These are phyloP conservation scores for Siphlonurus alternatus DNA, from an alignment of 2,888 invertebrate species.

Conservation along the genomic window DNA sequence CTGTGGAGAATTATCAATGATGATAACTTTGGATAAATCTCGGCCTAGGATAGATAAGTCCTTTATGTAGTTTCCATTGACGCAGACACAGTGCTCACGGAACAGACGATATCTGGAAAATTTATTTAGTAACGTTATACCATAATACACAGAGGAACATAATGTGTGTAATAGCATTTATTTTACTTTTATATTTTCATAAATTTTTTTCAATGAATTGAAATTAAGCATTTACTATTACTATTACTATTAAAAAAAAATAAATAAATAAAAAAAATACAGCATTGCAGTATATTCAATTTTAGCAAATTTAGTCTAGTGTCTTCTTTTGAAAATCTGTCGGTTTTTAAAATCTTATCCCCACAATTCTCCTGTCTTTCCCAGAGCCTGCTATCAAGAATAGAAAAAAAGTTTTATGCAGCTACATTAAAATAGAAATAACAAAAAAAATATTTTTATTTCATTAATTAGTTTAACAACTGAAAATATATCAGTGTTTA, in stretches of 20 bases:
- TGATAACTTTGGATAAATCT: slow-evolving; percentile 74
- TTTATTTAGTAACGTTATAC: too few relatives aligned
- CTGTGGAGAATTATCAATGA: slow-evolving; percentile 79
- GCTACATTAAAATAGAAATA: too few relatives aligned
- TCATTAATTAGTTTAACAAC: too few relatives aligned
- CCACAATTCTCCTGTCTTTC: too few relatives aligned
- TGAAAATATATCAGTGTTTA: too few relatives aligned
- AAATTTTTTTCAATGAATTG: neutral
- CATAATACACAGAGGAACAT: neutral
- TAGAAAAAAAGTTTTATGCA: too few relatives aligned
- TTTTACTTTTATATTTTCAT: neutral
- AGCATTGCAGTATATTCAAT: neutral
- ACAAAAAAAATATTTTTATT: too few relatives aligned
- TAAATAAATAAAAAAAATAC: neutral
- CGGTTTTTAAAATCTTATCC: too few relatives aligned
- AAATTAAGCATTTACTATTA: neutral
- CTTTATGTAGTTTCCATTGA: slow-evolving; percentile 93
- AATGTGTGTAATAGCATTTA: neutral
- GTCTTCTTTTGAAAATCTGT: too few relatives aligned
- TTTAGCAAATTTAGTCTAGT: too few relatives aligned
- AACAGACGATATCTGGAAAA: slow-evolving; percentile 60
- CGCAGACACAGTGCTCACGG: slow-evolving; percentile 87
- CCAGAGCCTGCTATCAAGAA: too few relatives aligned
- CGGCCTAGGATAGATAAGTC: slow-evolving; percentile 84
- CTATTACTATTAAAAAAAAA: neutral